phyloP scores from a whole-genome alignment of 2,888 invertebrate genomes.

The Tenthredo distinguenda region DNA sequence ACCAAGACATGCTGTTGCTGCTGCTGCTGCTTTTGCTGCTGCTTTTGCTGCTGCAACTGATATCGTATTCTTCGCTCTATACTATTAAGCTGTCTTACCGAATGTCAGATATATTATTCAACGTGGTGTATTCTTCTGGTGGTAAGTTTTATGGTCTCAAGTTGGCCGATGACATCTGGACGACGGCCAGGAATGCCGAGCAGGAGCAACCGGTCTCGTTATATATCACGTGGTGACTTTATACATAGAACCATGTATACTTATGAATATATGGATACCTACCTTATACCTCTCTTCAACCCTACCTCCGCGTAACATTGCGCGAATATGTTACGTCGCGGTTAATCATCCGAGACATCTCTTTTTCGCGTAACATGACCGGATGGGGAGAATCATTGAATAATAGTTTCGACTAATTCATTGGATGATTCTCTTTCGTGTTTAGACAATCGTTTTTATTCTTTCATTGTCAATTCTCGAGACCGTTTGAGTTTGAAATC shows the following conservation, averaged over 20 bases:
- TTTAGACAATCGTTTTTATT: background rate
- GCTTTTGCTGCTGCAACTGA: background rate
- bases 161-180: conserved; percentile 73
- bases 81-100: conserved; percentile 40
- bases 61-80: conserved; percentile 20
- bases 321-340: conserved; percentile 22
- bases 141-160: conserved; percentile 48
- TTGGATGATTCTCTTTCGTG: background rate
- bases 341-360: conserved; percentile 17
- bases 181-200: conserved; percentile 72
- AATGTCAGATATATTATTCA: conserved; percentile 24
- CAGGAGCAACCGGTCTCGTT: conserved; percentile 58
- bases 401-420: background rate
- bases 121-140: conserved; percentile 33
- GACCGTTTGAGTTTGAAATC: background rate
- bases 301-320: conserved; percentile 3
- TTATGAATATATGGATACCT: conserved; percentile 27
- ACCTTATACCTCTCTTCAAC: background rate
- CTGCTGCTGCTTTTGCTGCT: background rate
- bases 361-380: background rate
- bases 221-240: conserved; percentile 30
- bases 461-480: background rate
- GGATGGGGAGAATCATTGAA: background rate
- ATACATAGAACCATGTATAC: conserved; percentile 33
- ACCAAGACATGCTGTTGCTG: background rate